A percentile compares a stretch with the other conserved stretches of the same genome.
phyloP scores from a whole-genome alignment of 1,140 invertebrate genomes.

The Myzus persicae region DNA sequence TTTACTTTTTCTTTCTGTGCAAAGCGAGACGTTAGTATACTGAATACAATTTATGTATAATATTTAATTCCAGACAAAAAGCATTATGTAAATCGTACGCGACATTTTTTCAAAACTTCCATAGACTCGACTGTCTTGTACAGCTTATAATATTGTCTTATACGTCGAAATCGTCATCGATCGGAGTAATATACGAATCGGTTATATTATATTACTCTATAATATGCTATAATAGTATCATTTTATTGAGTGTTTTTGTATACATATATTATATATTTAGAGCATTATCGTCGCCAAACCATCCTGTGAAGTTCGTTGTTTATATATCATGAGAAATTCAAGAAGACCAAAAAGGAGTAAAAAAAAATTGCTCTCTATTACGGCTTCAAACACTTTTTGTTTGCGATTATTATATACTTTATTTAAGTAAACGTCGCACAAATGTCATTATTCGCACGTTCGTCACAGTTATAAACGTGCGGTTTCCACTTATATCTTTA shows the following conservation, averaged over 20 bases:
- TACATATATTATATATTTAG: neutral
- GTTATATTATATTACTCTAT: neutral
- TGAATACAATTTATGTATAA: neutral
- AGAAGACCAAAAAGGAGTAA: neutral
- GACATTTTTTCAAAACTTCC: neutral
- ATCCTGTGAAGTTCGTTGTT: neutral
- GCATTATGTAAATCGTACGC: neutral
- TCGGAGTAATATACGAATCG: neutral
- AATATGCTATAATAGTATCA: neutral
- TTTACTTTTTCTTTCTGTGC: conserved; percentile 27
- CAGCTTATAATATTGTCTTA: neutral
- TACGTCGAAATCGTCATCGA: neutral
- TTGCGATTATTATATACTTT: neutral
- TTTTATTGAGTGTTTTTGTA: neutral
- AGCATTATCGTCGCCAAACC: neutral
- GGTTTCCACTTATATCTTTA: neutral
- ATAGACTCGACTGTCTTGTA: neutral
- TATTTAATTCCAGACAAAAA: too few relatives aligned
- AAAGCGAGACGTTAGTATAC: neutral
- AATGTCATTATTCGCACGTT: conserved; percentile 2
- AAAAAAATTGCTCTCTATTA: neutral
- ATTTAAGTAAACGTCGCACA: neutral
- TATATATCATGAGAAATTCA: neutral
- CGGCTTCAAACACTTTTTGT: neutral
- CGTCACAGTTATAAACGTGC: neutral